A percentile compares a stretch with the other conserved stretches of the same genome.
phyloP scores from a whole-genome alignment of 2,113 vertebrate genomes.

The Coracopsis vasa region DNA sequence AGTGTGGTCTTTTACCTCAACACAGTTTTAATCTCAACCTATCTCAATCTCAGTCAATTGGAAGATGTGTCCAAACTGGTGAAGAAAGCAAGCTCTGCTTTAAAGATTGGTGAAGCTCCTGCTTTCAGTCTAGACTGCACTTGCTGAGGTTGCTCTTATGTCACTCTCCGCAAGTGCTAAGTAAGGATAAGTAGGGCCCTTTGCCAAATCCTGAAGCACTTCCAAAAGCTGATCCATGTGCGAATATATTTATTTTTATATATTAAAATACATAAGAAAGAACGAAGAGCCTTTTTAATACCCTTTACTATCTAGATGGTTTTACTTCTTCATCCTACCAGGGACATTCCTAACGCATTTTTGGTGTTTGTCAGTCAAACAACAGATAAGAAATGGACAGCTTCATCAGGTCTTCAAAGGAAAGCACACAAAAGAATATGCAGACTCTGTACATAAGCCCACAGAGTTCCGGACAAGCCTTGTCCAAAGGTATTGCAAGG shows the following conservation, averaged over 20 bases:
- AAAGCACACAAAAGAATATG: background rate
- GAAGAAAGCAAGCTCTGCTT: background rate
- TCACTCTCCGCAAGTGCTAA: background rate
- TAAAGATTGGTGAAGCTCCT: background rate
- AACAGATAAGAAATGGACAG: background rate
- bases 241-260: background rate
- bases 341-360: background rate
- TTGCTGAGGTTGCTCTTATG: rapidly evolving
- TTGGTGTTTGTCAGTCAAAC: background rate
- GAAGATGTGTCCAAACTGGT: background rate
- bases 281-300: background rate
- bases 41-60: background rate
- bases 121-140: background rate
- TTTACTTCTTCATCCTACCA: background rate
- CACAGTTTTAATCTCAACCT: background rate
- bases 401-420: background rate
- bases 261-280: background rate
- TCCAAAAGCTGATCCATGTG: background rate
- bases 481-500: background rate
- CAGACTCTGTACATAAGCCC: rapidly evolving
- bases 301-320: background rate
- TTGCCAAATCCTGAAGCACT: background rate
- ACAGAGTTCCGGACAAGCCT: background rate
- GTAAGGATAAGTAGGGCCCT: background rate
- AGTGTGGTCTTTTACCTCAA: background rate